These are phyloP conservation scores for Chironex yamaguchii DNA, from an alignment of 30 jellyfish, hydroid and myxozoan genomes.

Conservation along the genomic window DNA sequence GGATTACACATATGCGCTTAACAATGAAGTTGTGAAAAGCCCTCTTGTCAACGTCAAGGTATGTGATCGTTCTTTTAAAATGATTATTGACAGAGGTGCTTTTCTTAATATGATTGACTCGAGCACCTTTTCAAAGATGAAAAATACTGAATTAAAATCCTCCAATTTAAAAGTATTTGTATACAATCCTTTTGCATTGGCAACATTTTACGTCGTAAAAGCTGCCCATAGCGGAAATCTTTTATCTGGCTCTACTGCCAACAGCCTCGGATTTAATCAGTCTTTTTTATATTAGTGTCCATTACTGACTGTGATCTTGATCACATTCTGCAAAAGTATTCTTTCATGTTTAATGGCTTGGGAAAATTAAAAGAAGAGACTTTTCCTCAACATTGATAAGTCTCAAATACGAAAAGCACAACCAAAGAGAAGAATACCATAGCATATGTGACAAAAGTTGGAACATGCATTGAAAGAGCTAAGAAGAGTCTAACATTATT, in stretches of 20 bases:
- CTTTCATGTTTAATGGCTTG: too few relatives aligned
- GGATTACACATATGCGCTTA: not conserved
- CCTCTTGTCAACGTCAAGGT: constrained; percentile 6
- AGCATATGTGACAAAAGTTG: not conserved
- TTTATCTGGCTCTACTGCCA: too few relatives aligned
- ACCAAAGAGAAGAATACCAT: not conserved
- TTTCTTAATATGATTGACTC: not conserved
- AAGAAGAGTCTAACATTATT: not conserved
- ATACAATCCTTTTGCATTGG: not conserved
- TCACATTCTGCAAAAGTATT: too few relatives aligned
- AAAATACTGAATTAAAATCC: not conserved
- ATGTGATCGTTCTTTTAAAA: not conserved
- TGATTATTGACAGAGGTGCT: constrained; percentile 19
- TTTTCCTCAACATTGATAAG: too few relatives aligned
- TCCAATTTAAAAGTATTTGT: constrained; percentile 3
- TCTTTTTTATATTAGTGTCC: too few relatives aligned
- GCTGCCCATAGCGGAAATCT: constrained; percentile 6
- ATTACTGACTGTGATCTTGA: too few relatives aligned
- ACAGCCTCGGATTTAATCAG: too few relatives aligned
- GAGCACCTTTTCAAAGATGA: not conserved
- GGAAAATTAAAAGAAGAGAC: too few relatives aligned
- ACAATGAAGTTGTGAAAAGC: not conserved
- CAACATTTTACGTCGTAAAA: not conserved
- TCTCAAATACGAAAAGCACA: not conserved
- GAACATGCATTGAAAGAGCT: not conserved